These are phyloP conservation scores for Craniophora ligustri DNA, from an alignment of 2,888 invertebrate genomes.

Conservation along the genomic window DNA sequence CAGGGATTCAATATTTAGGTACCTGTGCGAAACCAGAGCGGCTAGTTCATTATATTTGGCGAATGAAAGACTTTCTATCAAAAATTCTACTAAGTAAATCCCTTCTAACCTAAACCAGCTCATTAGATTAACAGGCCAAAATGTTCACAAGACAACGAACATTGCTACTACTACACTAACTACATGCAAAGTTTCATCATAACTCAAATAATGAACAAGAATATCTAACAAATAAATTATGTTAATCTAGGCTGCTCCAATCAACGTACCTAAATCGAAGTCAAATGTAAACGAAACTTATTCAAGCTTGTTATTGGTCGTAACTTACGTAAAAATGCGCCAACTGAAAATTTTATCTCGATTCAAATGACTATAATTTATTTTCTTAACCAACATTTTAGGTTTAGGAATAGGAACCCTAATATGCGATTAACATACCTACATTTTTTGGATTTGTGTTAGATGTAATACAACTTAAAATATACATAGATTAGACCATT, in stretches of 20 bases:
- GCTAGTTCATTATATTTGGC: slow-evolving; percentile 38
- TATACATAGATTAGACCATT: too few species aligned
- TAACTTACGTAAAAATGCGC: slow-evolving; percentile 30
- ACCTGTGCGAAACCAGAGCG: too few species aligned
- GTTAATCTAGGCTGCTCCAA: slow-evolving; percentile 27
- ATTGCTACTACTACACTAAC: background rate
- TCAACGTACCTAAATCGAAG: slow-evolving; percentile 40
- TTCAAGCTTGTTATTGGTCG: slow-evolving; percentile 31
- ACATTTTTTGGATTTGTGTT: too few species aligned
- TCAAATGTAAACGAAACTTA: slow-evolving; percentile 44
- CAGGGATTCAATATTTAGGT: too few species aligned
- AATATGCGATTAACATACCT: too few species aligned
- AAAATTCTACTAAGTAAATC: slow-evolving; percentile 43
- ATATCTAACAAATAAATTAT: slow-evolving; percentile 36
- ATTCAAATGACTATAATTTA: slow-evolving; percentile 51
- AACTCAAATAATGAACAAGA: slow-evolving; percentile 29
- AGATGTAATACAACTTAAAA: too few species aligned
- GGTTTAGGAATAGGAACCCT: slow-evolving; percentile 32
- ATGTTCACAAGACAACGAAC: too few species aligned
- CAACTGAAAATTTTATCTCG: slow-evolving; percentile 41
- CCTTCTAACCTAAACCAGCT: slow-evolving; percentile 33
- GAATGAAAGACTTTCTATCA: slow-evolving; percentile 25
- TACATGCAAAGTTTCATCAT: slow-evolving; percentile 35
- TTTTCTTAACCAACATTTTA: slow-evolving; percentile 50
- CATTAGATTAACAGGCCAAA: too few species aligned